These are phyloP conservation scores for Chymomyza fuscimana DNA, from an alignment of 2,888 invertebrate genomes.

Conservation along the genomic window DNA sequence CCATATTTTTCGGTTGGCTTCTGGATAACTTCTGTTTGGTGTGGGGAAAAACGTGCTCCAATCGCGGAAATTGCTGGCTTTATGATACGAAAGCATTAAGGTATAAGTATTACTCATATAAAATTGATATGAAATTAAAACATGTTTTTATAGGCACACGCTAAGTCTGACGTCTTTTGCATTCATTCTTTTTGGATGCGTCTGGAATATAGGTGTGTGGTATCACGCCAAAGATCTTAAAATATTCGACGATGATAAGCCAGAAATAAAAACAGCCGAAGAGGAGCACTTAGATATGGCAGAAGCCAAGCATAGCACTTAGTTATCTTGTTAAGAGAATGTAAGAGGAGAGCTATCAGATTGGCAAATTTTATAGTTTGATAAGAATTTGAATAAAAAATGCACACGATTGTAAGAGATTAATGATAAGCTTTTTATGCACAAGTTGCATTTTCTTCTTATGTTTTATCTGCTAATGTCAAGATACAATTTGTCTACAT, in stretches of 20 bases:
- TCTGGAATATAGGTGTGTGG: constrained; percentile 84
- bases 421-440: background rate
- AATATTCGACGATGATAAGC: constrained; percentile 83
- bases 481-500: background rate
- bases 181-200: constrained; percentile 83
- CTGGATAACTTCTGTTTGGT: constrained; percentile 84
- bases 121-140: background rate
- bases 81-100: constrained; percentile 84
- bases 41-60: constrained; percentile 87
- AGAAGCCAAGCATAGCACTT: too few species aligned
- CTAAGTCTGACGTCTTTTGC: constrained; percentile 84
- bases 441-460: background rate
- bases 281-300: too few species aligned
- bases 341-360: too few species aligned
- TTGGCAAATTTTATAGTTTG: too few species aligned
- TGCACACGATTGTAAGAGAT: background rate
- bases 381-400: background rate
- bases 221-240: constrained; percentile 84
- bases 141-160: constrained; percentile 80
- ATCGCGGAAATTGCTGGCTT: constrained; percentile 87
- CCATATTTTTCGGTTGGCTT: constrained; percentile 86
- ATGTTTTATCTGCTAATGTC: background rate
- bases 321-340: too few species aligned
- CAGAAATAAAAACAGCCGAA: background rate
- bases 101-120: constrained; percentile 34